Conservation (phyloP, 2,797 vertebrate species). For the Bufotes viridis region DNA sequence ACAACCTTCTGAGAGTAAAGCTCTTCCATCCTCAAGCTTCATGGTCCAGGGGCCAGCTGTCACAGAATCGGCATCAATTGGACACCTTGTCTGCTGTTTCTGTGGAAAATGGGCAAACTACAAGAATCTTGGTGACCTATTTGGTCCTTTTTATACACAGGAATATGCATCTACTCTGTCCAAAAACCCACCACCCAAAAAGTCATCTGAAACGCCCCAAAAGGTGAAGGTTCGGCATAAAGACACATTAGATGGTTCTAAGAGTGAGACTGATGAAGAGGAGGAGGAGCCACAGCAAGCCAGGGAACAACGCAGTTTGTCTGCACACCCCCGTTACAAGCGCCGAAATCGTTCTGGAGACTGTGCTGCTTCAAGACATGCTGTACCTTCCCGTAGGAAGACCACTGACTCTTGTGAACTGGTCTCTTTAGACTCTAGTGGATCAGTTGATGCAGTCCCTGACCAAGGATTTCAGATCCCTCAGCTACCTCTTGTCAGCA, state of each 20-base stretch:
- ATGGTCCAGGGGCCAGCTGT: slow-evolving; percentile 92
- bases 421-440: slow-evolving; percentile 77
- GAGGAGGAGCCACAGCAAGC: slow-evolving; percentile 75
- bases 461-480: slow-evolving; percentile 92
- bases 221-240: slow-evolving; percentile 83
- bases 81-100: slow-evolving; percentile 93
- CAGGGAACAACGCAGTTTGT: slow-evolving; percentile 83
- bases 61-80: slow-evolving; percentile 88
- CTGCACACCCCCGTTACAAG: slow-evolving; percentile 95
- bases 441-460: slow-evolving; percentile 77
- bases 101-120: slow-evolving; percentile 99
- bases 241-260: slow-evolving; percentile 79
- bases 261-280: slow-evolving; percentile 79
- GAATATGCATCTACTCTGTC: slow-evolving; percentile 93
- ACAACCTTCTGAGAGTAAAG: slow-evolving; percentile 85
- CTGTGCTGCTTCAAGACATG: slow-evolving; percentile 80
- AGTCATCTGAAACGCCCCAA: slow-evolving; percentile 77
- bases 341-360: slow-evolving; percentile 95
- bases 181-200: slow-evolving; percentile 91
- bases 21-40: slow-evolving; percentile 88
- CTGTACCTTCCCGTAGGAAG: slow-evolving; percentile 89
- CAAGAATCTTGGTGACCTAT: slow-evolving; percentile 96
- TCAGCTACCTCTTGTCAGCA: slow-evolving; percentile 97
- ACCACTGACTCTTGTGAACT: slow-evolving; percentile 76
- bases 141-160: slow-evolving; percentile 96